Percentiles rank a stretch among this genome's conserved stretches.
phyloP scores from a whole-genome alignment of 2,797 vertebrate species.

The Lithobates sylvaticus region DNA sequence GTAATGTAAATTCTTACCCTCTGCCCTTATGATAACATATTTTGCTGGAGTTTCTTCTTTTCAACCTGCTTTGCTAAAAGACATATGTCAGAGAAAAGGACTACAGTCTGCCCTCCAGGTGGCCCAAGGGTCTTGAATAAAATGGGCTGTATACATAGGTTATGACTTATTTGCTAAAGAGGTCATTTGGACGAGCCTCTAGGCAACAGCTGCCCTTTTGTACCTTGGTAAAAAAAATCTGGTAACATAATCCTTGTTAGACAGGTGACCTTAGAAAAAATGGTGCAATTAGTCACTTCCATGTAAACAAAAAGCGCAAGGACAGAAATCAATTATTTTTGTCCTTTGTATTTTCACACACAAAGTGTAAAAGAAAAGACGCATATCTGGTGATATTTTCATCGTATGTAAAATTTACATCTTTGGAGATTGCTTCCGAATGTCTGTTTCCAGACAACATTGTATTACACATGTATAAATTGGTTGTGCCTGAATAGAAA shows the following conservation, averaged over 20 bases:
- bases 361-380: conserved; percentile 40
- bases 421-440: conserved; percentile 7
- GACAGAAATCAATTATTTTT: conserved; percentile 51
- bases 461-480: conserved; percentile 57
- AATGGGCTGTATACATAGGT: conserved; percentile 67
- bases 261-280: conserved; percentile 75
- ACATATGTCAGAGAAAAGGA: conserved; percentile 63
- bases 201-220: conserved; percentile 66
- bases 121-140: conserved; percentile 65
- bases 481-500: conserved; percentile 53
- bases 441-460: conserved; percentile 11
- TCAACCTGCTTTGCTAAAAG: conserved; percentile 63
- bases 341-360: conserved; percentile 63
- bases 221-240: conserved; percentile 66
- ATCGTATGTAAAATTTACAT: conserved; percentile 43
- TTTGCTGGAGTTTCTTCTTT: conserved; percentile 59
- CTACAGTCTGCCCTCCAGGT: conserved; percentile 64
- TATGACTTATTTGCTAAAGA: conserved; percentile 74
- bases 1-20: conserved; percentile 62
- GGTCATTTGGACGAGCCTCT: conserved; percentile 74
- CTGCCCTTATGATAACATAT: conserved; percentile 64
- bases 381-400: conserved; percentile 54
- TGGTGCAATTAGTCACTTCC: conserved; percentile 70
- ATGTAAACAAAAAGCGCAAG: conserved; percentile 66
- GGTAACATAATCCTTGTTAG: conserved; percentile 70